phyloP scores from a whole-genome alignment of 2,797 vertebrate genomes.

The Sphenopsis melanotis region DNA sequence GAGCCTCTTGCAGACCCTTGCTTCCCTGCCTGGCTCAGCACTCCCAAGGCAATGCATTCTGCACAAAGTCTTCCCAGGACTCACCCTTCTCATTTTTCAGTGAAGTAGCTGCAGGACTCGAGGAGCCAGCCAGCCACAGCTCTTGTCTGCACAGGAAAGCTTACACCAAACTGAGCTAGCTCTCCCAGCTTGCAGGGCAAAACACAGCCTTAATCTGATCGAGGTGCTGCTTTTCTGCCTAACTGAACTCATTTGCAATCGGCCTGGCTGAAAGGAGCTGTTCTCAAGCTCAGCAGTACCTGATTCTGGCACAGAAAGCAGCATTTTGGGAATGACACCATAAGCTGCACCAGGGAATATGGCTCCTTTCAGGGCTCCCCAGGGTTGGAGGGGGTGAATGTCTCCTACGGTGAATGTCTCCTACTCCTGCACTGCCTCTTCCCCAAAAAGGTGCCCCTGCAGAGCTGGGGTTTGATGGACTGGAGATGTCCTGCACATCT shows the following conservation, averaged over 20 bases:
- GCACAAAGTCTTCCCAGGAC: background rate
- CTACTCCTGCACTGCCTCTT: background rate
- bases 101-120: background rate
- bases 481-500: background rate
- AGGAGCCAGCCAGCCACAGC: background rate
- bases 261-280: background rate
- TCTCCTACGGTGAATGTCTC: background rate
- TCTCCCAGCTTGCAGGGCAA: background rate
- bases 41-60: background rate
- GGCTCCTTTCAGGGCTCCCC: background rate
- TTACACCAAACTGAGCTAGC: background rate
- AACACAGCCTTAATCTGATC: background rate
- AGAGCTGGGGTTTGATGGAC: background rate
- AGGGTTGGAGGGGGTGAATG: rapidly evolving
- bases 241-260: background rate
- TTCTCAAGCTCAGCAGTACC: background rate
- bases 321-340: background rate
- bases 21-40: background rate
- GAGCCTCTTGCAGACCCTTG: background rate
- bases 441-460: background rate
- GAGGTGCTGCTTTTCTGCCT: background rate
- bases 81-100: background rate
- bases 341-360: rapidly evolving
- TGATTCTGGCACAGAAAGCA: background rate
- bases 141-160: background rate